A percentile compares a stretch with the other conserved stretches of the same genome.
Conservation (phyloP, 1,140 invertebrate species). For the Plutomurus gul region DNA sequence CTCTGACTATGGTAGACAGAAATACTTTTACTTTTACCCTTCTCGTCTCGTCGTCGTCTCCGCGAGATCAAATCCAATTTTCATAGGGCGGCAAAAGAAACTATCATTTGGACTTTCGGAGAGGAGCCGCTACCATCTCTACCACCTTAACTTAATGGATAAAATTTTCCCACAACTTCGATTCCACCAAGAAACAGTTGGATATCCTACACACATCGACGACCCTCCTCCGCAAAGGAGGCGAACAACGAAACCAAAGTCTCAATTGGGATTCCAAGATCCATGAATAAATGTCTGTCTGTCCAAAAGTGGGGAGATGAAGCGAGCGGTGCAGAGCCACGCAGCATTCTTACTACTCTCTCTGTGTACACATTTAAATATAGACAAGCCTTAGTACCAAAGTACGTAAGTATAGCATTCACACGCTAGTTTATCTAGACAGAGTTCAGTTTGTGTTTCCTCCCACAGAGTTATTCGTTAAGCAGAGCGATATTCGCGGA, state of each 20-base stretch:
- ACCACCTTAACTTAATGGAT: constrained; percentile 11
- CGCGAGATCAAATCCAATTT: constrained; percentile 14
- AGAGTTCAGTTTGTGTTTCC: no score
- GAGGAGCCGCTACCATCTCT: background rate
- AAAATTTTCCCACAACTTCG: constrained; percentile 19
- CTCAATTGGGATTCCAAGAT: constrained; percentile 28
- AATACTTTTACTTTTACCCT: background rate
- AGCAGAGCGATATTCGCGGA: background rate
- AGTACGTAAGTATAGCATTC: no score
- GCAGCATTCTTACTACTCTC: background rate
- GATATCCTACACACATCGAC: background rate
- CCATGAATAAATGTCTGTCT: constrained; percentile 21
- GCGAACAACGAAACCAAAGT: constrained; percentile 6
- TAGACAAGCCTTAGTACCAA: no score
- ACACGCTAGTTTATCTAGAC: no score
- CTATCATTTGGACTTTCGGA: constrained; percentile 11
- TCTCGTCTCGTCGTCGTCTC: no score
- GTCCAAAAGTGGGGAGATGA: background rate
- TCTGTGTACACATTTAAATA: background rate
- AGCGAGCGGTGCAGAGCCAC: background rate
- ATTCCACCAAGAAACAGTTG: background rate
- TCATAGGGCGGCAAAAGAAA: constrained; percentile 17
- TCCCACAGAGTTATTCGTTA: no score
- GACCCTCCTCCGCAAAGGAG: background rate
- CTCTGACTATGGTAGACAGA: no score